Base-by-base conservation (phyloP, 2,888 invertebrate species). In the Alitta virens region DNA sequence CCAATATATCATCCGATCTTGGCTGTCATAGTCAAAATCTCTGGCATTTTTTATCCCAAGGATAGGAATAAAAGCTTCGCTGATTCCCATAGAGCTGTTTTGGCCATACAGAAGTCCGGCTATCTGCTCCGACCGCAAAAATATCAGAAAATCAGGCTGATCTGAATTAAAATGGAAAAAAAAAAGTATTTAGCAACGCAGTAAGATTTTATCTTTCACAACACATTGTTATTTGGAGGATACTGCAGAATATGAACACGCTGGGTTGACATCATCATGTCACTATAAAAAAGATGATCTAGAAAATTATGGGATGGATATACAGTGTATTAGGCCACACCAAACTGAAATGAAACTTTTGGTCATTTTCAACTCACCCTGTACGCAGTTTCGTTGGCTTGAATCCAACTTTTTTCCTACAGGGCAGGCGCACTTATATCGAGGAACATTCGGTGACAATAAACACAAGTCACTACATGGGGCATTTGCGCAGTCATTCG, bases 391-490 rank as follows among this genome's bases (percentile, higher is more conserved):
- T 26, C 68, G 68, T 14, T 69, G 67, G 3, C 72, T 67, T 2
- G 63, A 64, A 50, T 78, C 77, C 23, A 83, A 68, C 26, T 66
- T 65, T 71, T 76, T 76, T 0, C 97, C 97, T 23, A 94, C 90
- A 72, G 91, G 91, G 80, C 98, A 99, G 77, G 91, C 90, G 81
- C 99, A 99, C 0, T 89, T 88, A 79, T 88, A 97, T 0, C 91
- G 91, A n/a, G 68, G 70, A 0, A 75, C 64, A 0, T 85, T 81
- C 58, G 94, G 94, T 56, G 94, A 94, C 0, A 98, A 85, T 25
- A 99, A 84, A 79, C 98, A 99, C 2, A 98, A 85, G 77, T 99
- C 97, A 72, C 90, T 90, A 76, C 98, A 99, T 0, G 86, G 85
- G 0, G 87, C 84, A 43, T 85, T 85, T 16, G 81, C 84, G 81